A percentile compares a stretch with the other conserved stretches of the same genome.
phyloP scores from a whole-genome alignment of 2,797 vertebrate genomes.

The Fratercula arctica region DNA sequence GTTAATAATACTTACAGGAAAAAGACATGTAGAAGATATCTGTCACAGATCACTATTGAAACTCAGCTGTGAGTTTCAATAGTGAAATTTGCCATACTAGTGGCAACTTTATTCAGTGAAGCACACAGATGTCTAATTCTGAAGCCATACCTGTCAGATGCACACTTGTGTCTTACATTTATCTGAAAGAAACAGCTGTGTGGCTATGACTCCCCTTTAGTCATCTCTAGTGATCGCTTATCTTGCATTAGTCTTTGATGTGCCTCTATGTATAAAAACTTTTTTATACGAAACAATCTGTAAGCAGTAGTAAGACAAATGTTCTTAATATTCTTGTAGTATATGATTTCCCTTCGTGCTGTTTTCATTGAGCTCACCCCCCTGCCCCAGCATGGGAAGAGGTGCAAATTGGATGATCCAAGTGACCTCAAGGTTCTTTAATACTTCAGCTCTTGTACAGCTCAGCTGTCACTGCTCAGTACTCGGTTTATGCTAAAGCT shows the following conservation, averaged over 20 bases:
- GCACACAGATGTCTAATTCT: accelerated
- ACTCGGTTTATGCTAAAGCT: neutral
- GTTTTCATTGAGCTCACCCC: neutral
- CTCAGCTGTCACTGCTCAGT: neutral
- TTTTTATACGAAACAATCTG: neutral
- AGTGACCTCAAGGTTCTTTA: neutral
- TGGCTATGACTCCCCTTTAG: neutral
- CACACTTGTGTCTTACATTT: neutral
- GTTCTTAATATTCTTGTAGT: neutral
- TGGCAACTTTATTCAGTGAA: neutral
- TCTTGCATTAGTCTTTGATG: neutral
- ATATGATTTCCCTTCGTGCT: neutral
- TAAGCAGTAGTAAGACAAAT: neutral
- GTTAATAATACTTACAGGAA: neutral
- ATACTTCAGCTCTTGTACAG: neutral
- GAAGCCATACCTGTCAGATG: neutral
- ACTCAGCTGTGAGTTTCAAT: neutral
- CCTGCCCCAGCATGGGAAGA: neutral
- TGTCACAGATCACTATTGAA: neutral
- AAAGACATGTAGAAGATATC: neutral
- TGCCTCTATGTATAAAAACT: neutral
- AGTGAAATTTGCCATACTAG: neutral
- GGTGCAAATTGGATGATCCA: neutral
- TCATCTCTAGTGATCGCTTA: neutral
- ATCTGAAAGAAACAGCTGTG: neutral